A percentile compares a stretch with the other conserved stretches of the same genome.
phyloP scores from a whole-genome alignment of 2,797 vertebrate species.

The Sebastes oblongus region DNA sequence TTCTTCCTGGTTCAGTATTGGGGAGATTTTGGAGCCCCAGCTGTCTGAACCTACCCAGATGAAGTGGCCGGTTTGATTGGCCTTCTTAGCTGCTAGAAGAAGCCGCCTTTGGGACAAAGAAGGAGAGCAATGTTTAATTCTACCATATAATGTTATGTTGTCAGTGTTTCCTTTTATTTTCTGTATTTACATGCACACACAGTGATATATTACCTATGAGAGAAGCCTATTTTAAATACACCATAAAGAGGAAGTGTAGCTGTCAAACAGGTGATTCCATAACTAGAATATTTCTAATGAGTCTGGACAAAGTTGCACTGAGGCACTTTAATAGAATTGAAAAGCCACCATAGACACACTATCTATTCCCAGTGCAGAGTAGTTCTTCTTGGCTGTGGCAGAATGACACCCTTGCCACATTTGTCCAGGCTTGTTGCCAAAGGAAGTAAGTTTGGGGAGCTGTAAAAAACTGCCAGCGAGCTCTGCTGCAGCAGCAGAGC shows the following conservation, averaged over 20 bases:
- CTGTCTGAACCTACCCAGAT: constrained; percentile 98
- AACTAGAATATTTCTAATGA: constrained; percentile 11
- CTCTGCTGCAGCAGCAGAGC: constrained; percentile 45
- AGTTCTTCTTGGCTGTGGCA: constrained; percentile 29
- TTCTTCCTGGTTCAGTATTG: constrained; percentile 91
- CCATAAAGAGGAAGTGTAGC: not conserved
- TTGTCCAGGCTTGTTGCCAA: constrained; percentile 60
- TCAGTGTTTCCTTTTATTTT: not conserved
- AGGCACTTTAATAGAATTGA: constrained; percentile 11
- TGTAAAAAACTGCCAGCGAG: constrained; percentile 46
- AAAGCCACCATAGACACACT: constrained; percentile 16
- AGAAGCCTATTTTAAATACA: constrained; percentile 3
- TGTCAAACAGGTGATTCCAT: not conserved
- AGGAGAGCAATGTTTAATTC: constrained; percentile 1
- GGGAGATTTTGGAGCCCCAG: constrained; percentile 95
- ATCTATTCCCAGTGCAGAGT: constrained; percentile 6
- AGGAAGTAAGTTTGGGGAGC: constrained; percentile 54
- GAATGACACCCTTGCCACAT: constrained; percentile 50
- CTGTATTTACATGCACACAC: not conserved
- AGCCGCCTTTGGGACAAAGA: constrained; percentile 82
- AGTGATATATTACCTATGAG: not conserved
- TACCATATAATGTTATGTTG: not conserved
- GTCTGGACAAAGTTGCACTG: constrained; percentile 19
- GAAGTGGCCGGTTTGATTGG: constrained; percentile 95
- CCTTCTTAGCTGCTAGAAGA: constrained; percentile 90